Conservation (phyloP, 2,113 vertebrate species). For the Osmerus eperlanus region DNA sequence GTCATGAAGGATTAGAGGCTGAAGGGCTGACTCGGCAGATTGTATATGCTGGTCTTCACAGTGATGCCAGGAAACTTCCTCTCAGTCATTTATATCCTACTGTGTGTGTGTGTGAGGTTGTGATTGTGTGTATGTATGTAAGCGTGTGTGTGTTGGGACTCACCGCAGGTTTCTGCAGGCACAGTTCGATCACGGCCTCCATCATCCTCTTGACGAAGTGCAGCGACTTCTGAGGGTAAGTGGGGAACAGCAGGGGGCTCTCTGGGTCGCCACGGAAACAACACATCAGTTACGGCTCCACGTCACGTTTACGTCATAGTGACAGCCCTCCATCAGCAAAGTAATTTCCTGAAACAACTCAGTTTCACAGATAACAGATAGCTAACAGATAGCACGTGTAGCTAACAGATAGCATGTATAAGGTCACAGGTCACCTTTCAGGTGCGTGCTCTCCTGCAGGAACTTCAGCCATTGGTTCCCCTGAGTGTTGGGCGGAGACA, state of each 20-base stretch:
- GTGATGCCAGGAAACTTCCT: too few relatives aligned
- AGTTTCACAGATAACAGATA: too few relatives aligned
- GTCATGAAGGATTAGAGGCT: not conserved
- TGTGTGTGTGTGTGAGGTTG: slow-evolving; percentile 3
- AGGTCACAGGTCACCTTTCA: slow-evolving; percentile 79
- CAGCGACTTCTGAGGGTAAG: slow-evolving; percentile 91
- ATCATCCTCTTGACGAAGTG: slow-evolving; percentile 95
- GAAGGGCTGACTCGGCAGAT: slow-evolving; percentile 1
- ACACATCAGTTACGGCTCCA: slow-evolving; percentile 1
- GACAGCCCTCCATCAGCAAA: too few relatives aligned
- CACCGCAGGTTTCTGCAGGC: slow-evolving; percentile 93
- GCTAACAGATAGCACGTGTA: too few relatives aligned
- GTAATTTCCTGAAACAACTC: too few relatives aligned
- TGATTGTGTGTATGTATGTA: not conserved
- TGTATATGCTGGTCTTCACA: not conserved
- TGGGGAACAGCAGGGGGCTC: slow-evolving; percentile 92
- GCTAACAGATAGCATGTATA: not conserved
- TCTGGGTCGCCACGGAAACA: slow-evolving; percentile 66
- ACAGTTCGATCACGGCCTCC: slow-evolving; percentile 87
- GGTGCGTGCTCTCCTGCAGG: slow-evolving; percentile 81
- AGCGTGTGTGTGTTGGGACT: slow-evolving; percentile 53
- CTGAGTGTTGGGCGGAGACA: slow-evolving; percentile 90
- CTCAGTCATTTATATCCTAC: too few relatives aligned
- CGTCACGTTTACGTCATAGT: not conserved
- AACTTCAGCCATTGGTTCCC: slow-evolving; percentile 97